Evolutionary conservation across 2,888 invertebrate genomes (phyloP), one percentile per base, ranked within the genome.

Genomic region (Nudaria mundana): DNA sequence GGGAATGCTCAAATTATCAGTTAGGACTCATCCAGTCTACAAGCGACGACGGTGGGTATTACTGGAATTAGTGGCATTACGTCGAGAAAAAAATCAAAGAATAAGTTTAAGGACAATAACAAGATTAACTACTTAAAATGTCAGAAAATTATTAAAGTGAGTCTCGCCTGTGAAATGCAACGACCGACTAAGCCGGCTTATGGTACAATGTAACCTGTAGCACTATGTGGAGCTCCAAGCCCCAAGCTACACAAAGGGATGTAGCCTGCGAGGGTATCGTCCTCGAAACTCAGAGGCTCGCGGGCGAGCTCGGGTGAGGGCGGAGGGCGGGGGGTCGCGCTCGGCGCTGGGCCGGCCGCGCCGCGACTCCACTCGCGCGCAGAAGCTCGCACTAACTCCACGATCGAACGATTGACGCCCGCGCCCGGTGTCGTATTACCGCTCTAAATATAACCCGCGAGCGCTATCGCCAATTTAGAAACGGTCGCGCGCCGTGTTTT

Each of bases 401-500:
- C 87, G 83, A 74, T 56, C 83, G 79, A 77, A 66, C 84, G 82
- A 79, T 72, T 75, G 73, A 69, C 78, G 74, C 76, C 76, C 73
- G 79, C 79, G 80, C 71, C 75, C 77, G 86, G 87, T 88, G 84
- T 88, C 87, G 84, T 80, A 83, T 88, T 88, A 87, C 87, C 76
- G 77, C 82, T 81, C 86, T 86, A 88, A 80, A 86, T 82, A 86
- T 87, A 87, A 63, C 76, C 66, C 79, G 82, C 81, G 81, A 83
- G 80, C 84, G 81, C 82, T 80, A 81, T 81, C 83, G 83, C 87
- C 87, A 82, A 87, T 87, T 88, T 85, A 76, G 85, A 85, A 83
- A 83, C 82, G 71, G 76, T 79, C 77, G 75, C 81, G 78, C 82
- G 78, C 73, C 82, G 80, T 87, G 85, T 87, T 84, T 84, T 86